A percentile compares a stretch with the other conserved stretches of the same genome.
Evolutionary conservation across 2,888 invertebrate species (phyloP).

Genomic region (Ganaspis brasiliensis): DNA sequence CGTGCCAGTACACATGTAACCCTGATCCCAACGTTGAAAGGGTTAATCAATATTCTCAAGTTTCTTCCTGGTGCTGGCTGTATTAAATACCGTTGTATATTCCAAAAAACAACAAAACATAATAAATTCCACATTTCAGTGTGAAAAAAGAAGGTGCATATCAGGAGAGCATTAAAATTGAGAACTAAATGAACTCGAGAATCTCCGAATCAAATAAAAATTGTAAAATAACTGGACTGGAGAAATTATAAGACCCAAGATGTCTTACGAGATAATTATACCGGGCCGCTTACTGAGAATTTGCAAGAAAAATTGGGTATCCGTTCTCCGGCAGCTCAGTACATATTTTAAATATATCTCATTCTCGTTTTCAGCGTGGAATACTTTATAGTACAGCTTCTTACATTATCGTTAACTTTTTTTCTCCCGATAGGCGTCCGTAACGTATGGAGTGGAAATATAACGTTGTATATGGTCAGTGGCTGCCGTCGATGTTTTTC

Average conservation of each 20-base stretch:
- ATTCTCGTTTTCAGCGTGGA: slow-evolving; percentile 14
- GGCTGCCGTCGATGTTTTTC: slow-evolving; percentile 59
- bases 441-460: slow-evolving; percentile 30
- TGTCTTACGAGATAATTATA: slow-evolving; percentile 29
- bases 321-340: slow-evolving; percentile 17
- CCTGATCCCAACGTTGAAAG: no score
- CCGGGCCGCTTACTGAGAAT: slow-evolving; percentile 11
- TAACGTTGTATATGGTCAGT: slow-evolving; percentile 51
- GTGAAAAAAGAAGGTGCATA: not conserved
- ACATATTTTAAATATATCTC: slow-evolving; percentile 36
- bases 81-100: no score
- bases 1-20: no score
- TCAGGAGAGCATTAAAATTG: not conserved
- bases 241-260: slow-evolving; percentile 27
- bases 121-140: not conserved
- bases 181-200: slow-evolving; percentile 8
- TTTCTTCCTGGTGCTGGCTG: no score
- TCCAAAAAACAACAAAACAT: not conserved
- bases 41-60: no score
- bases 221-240: slow-evolving; percentile 11
- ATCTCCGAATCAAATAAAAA: not conserved
- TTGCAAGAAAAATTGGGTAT: slow-evolving; percentile 28
- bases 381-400: slow-evolving; percentile 28
- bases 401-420: slow-evolving; percentile 37
- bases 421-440: slow-evolving; percentile 16